Evolutionary conservation across 2,888 invertebrate species (phyloP), one percentile per base, ranked within the genome.

Genomic region (Eupelmus urozonus): DNA sequence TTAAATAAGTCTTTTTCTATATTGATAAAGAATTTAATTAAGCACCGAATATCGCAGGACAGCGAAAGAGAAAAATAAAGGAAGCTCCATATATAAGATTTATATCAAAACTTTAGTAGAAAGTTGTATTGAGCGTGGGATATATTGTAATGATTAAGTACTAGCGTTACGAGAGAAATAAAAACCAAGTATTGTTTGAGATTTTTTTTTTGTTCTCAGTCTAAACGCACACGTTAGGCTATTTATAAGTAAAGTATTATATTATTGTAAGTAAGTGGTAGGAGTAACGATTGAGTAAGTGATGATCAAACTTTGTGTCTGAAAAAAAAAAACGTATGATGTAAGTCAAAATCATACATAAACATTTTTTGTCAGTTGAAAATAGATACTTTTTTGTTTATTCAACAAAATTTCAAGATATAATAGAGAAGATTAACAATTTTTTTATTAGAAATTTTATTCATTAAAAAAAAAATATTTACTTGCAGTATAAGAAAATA

Each of bases 301-400:
- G n/a, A 76, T 59, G 57, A 76, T 76, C 69, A 76, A 69, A 69
- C 5, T 72, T 76, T 63, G 18, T 66, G 53, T 73, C 55, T 55
- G 53, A 20, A 49, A 59, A 34, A 69, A 45, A 59, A 49, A 60
- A 18, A 13, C 23, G 23, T 63, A 59, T 49, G 45, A 71, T 18
- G 18, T 62, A 75, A 34, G 59, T 74, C 45, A 60, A 73, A 73
- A 60, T 65, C 20, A 49, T 62, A 18, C 45, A 70, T 55, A 27
- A 18, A 16, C 66, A 75, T 75, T 55, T 75, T 67, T 84, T 79
- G 82, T 84, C 82, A 79, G 81, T 82, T 82, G 82, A 84, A 85
- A 85, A 85, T 65, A 57, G n/a, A 65, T 53, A 85, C 34, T 34
- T 34, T 34, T 34, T 34, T 34, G 9, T 34, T 5, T 34, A 34